Evolutionary conservation across 2,113 vertebrate genomes (phyloP).

Genomic region (Willisornis vidua): DNA sequence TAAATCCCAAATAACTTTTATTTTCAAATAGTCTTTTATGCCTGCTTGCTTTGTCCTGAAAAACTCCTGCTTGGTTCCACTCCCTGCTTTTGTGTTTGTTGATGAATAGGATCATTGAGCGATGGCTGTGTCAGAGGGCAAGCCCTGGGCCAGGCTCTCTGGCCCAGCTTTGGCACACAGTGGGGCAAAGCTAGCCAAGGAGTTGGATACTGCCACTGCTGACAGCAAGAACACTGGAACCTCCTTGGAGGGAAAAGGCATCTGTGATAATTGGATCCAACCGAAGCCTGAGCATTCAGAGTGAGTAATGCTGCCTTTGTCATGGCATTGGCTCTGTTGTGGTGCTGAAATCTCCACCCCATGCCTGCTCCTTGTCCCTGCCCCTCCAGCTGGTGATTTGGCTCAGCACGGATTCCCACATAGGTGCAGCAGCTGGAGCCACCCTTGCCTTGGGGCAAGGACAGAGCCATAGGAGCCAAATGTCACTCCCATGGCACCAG

Average conservation of each 20-base stretch:
- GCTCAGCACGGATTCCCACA: background rate
- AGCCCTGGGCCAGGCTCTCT: background rate
- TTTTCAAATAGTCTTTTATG: background rate
- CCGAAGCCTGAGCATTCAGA: background rate
- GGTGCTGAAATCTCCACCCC: background rate
- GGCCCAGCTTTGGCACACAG: accelerated
- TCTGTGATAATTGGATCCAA: accelerated
- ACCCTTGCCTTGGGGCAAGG: background rate
- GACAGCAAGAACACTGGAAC: accelerated
- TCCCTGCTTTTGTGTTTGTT: background rate
- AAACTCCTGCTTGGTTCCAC: background rate
- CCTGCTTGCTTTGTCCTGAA: background rate
- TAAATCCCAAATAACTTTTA: background rate
- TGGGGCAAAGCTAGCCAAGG: background rate
- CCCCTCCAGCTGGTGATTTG: background rate
- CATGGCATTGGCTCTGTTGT: accelerated
- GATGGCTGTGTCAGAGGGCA: accelerated
- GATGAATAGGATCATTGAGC: background rate
- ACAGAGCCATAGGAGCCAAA: accelerated
- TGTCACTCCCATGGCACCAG: accelerated
- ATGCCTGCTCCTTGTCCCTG: background rate
- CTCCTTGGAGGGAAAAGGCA: background rate
- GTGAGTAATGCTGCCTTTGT: accelerated
- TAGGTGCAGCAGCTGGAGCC: background rate
- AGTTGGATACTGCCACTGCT: background rate